phyloP scores from a whole-genome alignment of 2,888 invertebrate genomes.

The Pyrrhia umbra region DNA sequence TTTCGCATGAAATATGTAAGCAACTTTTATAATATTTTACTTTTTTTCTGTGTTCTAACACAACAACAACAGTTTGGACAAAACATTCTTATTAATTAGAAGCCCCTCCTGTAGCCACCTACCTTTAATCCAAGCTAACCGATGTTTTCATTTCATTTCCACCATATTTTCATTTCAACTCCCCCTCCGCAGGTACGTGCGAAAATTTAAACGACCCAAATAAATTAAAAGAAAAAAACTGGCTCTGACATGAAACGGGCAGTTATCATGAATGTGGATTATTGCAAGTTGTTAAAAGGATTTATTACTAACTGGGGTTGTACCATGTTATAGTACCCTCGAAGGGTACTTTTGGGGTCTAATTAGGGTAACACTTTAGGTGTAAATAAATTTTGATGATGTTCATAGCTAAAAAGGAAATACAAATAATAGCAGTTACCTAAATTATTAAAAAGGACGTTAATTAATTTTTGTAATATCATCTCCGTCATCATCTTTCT shows the following conservation, averaged over 20 bases:
- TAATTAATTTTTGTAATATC: too few relatives aligned
- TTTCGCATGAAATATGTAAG: too few relatives aligned
- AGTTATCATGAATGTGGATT: constrained; percentile 58
- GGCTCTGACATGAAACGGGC: constrained; percentile 40
- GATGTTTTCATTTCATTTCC: constrained; percentile 29
- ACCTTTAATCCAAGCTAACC: constrained; percentile 10
- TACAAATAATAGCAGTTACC: too few relatives aligned
- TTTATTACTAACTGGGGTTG: constrained; percentile 58
- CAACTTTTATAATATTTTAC: background rate
- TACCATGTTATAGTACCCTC: constrained; percentile 19
- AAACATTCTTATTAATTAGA: constrained; percentile 7
- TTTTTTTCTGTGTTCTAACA: background rate
- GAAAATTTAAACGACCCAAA: constrained; percentile 47
- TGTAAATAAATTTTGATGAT: background rate
- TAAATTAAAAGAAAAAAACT: constrained; percentile 51
- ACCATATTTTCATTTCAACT: constrained; percentile 34
- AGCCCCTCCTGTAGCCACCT: background rate
- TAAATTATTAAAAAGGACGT: too few relatives aligned
- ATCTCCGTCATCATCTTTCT: too few relatives aligned
- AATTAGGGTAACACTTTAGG: background rate
- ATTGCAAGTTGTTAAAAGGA: constrained; percentile 63
- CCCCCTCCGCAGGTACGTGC: constrained; percentile 6
- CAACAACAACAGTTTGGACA: background rate
- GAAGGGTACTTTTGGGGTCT: background rate
- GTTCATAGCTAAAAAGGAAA: too few relatives aligned